A percentile compares a stretch with the other conserved stretches of the same genome.
These are phyloP conservation scores for Chlorocebus sabaeus DNA, from an alignment of 2,113 vertebrate species.

Conservation along the genomic window DNA sequence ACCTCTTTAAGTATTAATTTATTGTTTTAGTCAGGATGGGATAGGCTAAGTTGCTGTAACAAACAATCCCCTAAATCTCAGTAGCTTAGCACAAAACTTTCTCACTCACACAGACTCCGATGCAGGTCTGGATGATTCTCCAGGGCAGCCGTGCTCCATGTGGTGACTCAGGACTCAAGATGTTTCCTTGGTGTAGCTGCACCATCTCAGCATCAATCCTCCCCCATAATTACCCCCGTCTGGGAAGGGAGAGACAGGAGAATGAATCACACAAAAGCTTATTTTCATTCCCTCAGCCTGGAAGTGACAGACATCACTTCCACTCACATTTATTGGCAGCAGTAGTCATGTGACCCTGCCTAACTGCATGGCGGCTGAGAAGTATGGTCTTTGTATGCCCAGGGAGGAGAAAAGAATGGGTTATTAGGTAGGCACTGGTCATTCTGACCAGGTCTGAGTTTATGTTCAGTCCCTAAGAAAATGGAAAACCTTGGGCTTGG, in stretches of 20 bases:
- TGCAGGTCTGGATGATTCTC: neutral
- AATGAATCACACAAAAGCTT: neutral
- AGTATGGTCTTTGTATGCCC: neutral
- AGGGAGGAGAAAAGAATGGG: neutral
- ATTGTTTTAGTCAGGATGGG: neutral
- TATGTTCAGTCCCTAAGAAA: neutral
- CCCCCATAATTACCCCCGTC: no score
- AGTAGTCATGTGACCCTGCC: neutral
- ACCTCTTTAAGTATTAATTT: neutral
- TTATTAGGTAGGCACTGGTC: neutral
- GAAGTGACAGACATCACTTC: no score
- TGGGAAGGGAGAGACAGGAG: neutral
- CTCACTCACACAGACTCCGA: fast-evolving
- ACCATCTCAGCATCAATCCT: neutral
- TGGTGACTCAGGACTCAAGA: neutral
- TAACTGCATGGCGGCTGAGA: no score
- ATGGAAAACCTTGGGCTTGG: neutral
- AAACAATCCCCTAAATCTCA: neutral
- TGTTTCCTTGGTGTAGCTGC: neutral
- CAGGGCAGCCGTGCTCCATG: neutral
- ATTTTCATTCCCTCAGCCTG: neutral
- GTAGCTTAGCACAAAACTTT: neutral
- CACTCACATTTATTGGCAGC: neutral
- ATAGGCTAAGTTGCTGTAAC: neutral
- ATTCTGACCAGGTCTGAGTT: neutral